Base-by-base conservation (phyloP, 2,113 vertebrate genomes). In the Microcebus ravelobensis region DNA sequence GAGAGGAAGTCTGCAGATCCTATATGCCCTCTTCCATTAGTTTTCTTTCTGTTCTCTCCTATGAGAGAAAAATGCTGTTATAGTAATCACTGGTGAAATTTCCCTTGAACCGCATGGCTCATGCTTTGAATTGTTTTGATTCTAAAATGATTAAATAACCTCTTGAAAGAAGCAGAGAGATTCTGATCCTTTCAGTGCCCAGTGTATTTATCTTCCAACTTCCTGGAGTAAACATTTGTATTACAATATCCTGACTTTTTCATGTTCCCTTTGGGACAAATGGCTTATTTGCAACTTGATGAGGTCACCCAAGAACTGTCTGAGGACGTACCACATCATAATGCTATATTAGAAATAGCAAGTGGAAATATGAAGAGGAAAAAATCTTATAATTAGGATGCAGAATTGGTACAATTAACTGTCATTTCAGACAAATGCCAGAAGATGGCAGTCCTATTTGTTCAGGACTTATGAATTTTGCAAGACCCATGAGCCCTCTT, bases 391-490 rank as follows among this genome's bases (percentile, higher is more conserved):
- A 59, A 15, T 71, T 91, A 88, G 15, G 20, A 88, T 68, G 23
- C 20, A 85, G 71, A 84, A 74, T 10, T 92, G 61, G n/a, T 94
- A 52, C 39, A 92, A 94, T 96, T 95, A 68, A 74, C 77, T 94
- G 96, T 83, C 81, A 86, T 97, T 96, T 96, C 74, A 85, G 91
- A 91, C n/a, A 96, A 91, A 92, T 94, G 36, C 95, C 96, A 96
- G 95, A 96, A 98, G 97, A 92, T 97, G 97, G 93, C 97, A 97
- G 96, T 96, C 81, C 95, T 95, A 97, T 97, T 97, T 96, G 87
- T 96, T 92, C 87, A 94, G 76, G 85, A 92, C 76, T 94, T 76
- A 97, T 96, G 86, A 96, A 98, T 97, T 98, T 98, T 97, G 94
- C 87, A 97, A 96, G 87, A 96, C 96, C 95, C 96, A 18, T 21